Evolutionary conservation across 2,113 vertebrate species (phyloP).

Genomic region (Shinisaurus crocodilurus): DNA sequence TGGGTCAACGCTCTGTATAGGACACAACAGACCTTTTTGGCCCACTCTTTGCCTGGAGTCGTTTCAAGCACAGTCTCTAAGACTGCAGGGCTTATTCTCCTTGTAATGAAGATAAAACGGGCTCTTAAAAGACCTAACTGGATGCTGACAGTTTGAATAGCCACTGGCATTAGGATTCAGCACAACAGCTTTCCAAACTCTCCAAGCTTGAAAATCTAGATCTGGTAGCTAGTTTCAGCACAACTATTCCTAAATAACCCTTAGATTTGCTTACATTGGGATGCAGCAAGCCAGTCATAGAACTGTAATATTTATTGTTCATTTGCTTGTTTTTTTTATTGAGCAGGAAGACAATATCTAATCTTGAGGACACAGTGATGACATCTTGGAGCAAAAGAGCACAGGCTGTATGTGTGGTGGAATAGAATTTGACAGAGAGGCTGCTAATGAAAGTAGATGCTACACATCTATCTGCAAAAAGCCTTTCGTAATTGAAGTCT

Average conservation of each 20-base stretch:
- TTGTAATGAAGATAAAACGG: slow-evolving; percentile 23
- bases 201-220: slow-evolving; percentile 21
- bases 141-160: slow-evolving; percentile 1
- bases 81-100: neutral
- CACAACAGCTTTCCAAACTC: neutral
- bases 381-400: neutral
- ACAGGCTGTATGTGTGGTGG: neutral
- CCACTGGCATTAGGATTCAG: slow-evolving; percentile 5
- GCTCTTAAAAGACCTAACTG: neutral
- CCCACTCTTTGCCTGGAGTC: neutral
- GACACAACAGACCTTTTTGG: neutral
- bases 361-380: neutral
- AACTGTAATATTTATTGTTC: neutral
- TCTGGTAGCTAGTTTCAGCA: neutral
- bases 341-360: neutral
- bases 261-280: neutral
- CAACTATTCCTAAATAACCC: neutral
- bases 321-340: neutral
- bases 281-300: neutral
- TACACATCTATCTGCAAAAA: neutral
- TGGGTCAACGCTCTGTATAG: neutral
- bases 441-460: neutral
- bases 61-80: neutral
- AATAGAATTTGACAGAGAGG: neutral
- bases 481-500: neutral